A percentile compares a stretch with the other conserved stretches of the same genome.
These are phyloP conservation scores for Drymonia ruficornis DNA, from an alignment of 2,888 invertebrate genomes.

Conservation along the genomic window DNA sequence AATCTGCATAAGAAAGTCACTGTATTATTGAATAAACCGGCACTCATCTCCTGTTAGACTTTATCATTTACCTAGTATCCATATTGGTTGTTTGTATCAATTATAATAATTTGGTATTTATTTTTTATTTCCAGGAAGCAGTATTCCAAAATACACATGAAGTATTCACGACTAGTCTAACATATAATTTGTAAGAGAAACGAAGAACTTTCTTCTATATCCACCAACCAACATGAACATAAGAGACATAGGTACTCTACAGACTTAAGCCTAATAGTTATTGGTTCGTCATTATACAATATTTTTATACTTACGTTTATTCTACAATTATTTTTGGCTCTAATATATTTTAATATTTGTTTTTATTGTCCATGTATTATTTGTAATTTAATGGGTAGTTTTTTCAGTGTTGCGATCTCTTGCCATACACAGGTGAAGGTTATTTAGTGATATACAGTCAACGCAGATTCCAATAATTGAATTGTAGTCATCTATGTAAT, in stretches of 20 bases:
- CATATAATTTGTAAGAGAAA: constrained; percentile 78
- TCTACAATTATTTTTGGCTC: constrained; percentile 34
- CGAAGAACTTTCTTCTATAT: constrained; percentile 71
- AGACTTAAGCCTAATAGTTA: constrained; percentile 72
- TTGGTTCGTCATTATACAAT: constrained; percentile 53
- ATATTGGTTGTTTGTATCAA: constrained; percentile 1
- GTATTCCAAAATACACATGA: constrained; percentile 84
- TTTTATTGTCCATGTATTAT: constrained; percentile 1
- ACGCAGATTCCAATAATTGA: background rate
- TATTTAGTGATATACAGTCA: background rate
- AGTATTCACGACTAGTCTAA: constrained; percentile 76
- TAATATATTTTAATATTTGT: constrained; percentile 28
- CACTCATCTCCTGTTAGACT: constrained; percentile 18
- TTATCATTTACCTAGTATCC: constrained; percentile 7
- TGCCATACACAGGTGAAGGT: background rate
- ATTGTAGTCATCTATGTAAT: background rate
- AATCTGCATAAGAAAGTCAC: constrained; percentile 67
- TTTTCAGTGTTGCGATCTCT: background rate
- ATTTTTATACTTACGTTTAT: constrained; percentile 42
- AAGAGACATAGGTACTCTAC: constrained; percentile 46
- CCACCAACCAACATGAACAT: constrained; percentile 69
- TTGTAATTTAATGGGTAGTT: background rate
- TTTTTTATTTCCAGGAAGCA: constrained; percentile 79
- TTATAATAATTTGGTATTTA: constrained; percentile 4
- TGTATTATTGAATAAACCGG: constrained; percentile 64